A percentile compares a stretch with the other conserved stretches of the same genome.
Evolutionary conservation across 2,797 vertebrate species (phyloP).

Genomic region (Alca torda): DNA sequence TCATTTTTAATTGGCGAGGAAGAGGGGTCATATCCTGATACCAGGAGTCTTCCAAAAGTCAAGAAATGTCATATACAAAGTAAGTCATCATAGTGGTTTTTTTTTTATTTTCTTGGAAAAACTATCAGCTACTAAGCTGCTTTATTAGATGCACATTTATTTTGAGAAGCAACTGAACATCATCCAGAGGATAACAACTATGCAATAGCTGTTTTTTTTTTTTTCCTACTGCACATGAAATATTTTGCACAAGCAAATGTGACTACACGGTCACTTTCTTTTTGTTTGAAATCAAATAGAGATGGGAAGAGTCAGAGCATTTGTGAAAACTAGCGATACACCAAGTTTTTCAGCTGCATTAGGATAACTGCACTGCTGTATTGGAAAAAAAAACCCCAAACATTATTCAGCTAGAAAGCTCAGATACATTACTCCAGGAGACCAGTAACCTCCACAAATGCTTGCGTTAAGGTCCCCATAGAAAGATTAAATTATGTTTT

Average conservation of each 20-base stretch:
- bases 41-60: neutral
- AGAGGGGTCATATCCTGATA: slow-evolving; percentile 13
- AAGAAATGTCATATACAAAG: neutral
- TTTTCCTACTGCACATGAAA: neutral
- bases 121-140: neutral
- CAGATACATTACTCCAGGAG: neutral
- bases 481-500: neutral
- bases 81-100: neutral
- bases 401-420: neutral
- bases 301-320: neutral
- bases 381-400: neutral
- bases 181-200: neutral
- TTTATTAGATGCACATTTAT: neutral
- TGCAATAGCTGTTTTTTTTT: neutral
- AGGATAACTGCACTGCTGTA: neutral
- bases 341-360: neutral
- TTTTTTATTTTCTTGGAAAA: neutral
- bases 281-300: neutral
- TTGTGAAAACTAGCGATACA: neutral
- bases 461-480: neutral
- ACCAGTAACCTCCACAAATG: neutral
- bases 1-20: slow-evolving; percentile 43
- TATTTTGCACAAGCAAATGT: neutral
- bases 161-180: neutral
- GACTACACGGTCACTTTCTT: neutral